These are phyloP conservation scores for Riparia riparia DNA, from an alignment of 2,113 vertebrate genomes.

Conservation along the genomic window DNA sequence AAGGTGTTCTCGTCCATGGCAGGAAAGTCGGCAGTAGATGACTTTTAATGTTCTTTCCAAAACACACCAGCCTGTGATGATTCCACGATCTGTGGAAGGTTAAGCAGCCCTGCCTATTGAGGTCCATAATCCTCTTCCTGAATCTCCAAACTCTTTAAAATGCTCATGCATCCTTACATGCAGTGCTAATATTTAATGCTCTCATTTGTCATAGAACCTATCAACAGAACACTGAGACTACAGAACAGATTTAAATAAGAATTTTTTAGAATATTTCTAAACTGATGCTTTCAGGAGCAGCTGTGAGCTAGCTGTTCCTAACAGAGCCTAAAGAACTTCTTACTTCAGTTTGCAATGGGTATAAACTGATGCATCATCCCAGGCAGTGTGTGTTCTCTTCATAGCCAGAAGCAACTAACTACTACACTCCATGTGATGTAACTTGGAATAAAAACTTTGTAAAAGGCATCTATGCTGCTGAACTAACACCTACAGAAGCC, in stretches of 20 bases:
- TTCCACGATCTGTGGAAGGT: neutral
- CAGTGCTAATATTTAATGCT: neutral
- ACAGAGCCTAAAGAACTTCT: neutral
- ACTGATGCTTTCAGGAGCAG: neutral
- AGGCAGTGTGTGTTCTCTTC: neutral
- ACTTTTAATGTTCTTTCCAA: neutral
- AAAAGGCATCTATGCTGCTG: neutral
- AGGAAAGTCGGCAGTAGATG: neutral
- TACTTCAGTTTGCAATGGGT: neutral
- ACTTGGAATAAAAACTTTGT: neutral
- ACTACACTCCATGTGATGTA: neutral
- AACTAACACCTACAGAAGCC: neutral
- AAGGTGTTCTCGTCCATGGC: neutral
- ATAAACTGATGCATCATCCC: neutral
- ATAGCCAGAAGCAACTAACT: neutral
- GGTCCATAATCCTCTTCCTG: neutral
- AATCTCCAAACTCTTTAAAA: neutral
- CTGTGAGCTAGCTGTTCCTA: neutral
- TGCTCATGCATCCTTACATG: neutral
- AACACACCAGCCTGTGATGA: neutral
- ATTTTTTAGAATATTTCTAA: neutral
- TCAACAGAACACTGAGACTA: neutral
- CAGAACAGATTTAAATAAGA: neutral
- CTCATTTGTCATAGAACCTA: neutral
- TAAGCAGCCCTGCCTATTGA: neutral